Evolutionary conservation across 2,113 vertebrate genomes (phyloP), one percentile per base, ranked within the genome.

Genomic region (Corythaixoides concolor): DNA sequence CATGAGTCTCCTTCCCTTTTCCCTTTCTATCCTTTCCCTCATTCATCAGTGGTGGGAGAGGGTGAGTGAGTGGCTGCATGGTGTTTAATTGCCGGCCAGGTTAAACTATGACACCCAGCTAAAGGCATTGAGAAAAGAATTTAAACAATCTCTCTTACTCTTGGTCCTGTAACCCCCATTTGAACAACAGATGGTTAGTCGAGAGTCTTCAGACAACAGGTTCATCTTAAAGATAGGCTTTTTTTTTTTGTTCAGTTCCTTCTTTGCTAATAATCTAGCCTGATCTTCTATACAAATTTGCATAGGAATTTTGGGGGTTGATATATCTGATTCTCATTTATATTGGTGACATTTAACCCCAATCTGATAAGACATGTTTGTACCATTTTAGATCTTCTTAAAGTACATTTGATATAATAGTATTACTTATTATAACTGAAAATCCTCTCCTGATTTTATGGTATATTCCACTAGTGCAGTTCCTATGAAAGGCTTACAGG

Each of bases 231-330:
- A 35, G 23, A 14, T 1, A 33, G 4, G 0, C 0, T n/a, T 77
- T 45, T n/a, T 33, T 6, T 14, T 28, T 18, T 50, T 9, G n/a
- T 41, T 33, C 33, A 23, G 7, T 60, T 81, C 88, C 23, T 62
- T 85, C 30, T 15, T 39, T 14, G 15, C 5, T 39, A 49, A 39
- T 60, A 39, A 52, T 23, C 56, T 35, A 58, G 6, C 6, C 20
- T 75, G 8, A 58, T 43, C 30, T 76, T 75, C 47, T 39, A 8
- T 39, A n/a, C 3, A 63, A 18, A 63, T 68, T 59, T 80, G 2
- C 32, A 30, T 5, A 66, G 27, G 63, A 89, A 45, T 0, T 30
- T 39, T 17, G 6, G 2, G 13, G 0, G 0, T 11, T 43, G 11
- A 8, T 60, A n/a, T 16, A 6, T 21, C 8, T 28, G 20, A 27